Evolutionary conservation across 2,888 invertebrate genomes (phyloP).

Genomic region (Anoncus sp.): DNA sequence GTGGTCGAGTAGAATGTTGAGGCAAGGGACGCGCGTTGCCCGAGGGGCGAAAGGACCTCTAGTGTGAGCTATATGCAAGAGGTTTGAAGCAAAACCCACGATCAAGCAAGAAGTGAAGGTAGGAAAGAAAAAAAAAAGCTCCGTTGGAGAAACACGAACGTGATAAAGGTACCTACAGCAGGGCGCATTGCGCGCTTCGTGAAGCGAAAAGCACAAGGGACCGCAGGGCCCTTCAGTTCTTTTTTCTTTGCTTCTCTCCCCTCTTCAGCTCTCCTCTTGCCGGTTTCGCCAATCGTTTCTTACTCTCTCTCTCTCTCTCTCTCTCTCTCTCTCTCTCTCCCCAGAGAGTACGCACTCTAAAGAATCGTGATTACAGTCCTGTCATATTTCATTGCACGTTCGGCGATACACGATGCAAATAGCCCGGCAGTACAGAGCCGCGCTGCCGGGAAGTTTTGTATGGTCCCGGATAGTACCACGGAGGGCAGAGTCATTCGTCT

Average conservation of each 20-base stretch:
- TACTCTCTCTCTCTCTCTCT: slow-evolving; percentile 19
- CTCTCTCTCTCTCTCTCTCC: slow-evolving; percentile 31
- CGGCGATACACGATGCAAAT: slow-evolving; percentile 67
- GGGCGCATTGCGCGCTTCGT: slow-evolving; percentile 35
- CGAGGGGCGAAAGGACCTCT: slow-evolving; percentile 30
- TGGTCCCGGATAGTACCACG: slow-evolving; percentile 50
- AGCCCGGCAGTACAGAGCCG: slow-evolving; percentile 52
- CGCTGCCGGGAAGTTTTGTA: slow-evolving; percentile 29
- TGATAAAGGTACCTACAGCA: slow-evolving; percentile 52
- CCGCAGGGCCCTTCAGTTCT: slow-evolving; percentile 47
- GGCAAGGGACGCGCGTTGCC: slow-evolving; percentile 53
- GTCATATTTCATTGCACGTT: slow-evolving; percentile 79
- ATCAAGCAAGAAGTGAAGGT: slow-evolving; percentile 48
- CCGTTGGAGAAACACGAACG: slow-evolving; percentile 52
- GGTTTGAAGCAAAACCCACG: slow-evolving; percentile 41
- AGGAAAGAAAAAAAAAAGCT: slow-evolving; percentile 37
- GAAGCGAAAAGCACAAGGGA: slow-evolving; percentile 56
- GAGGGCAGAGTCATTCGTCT: slow-evolving; percentile 56
- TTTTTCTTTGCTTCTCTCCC: slow-evolving; percentile 12
- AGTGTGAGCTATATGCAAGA: slow-evolving; percentile 23
- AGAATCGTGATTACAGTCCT: slow-evolving; percentile 79
- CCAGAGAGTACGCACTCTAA: slow-evolving; percentile 51
- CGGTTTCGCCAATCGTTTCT: slow-evolving; percentile 13
- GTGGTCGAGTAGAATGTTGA: slow-evolving; percentile 50
- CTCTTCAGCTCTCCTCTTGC: background rate